Percentiles rank a stretch among this genome's conserved stretches.
Conservation (phyloP, 2,888 invertebrate genomes). For the Omphaloscelis lunosa region DNA sequence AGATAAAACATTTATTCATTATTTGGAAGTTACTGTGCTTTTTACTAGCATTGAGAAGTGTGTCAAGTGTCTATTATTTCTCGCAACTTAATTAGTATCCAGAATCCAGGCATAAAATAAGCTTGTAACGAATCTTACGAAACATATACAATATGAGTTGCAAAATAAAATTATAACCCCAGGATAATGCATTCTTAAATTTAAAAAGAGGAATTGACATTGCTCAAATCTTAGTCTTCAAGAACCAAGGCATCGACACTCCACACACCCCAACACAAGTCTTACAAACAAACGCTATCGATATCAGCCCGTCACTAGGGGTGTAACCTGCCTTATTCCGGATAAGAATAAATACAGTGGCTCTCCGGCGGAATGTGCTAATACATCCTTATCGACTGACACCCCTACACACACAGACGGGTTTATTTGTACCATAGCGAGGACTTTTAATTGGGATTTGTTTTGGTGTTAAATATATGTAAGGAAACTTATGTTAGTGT, state of each 20-base stretch:
- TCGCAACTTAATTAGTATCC: too few relatives aligned
- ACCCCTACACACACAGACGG: slow-evolving; percentile 71
- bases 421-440: slow-evolving; percentile 45
- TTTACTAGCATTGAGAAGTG: background rate
- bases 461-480: slow-evolving; percentile 21
- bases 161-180: too few relatives aligned
- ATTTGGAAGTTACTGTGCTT: background rate
- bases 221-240: background rate
- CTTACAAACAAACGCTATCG: slow-evolving; percentile 65
- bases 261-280: slow-evolving; percentile 33
- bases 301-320: slow-evolving; percentile 83
- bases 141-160: too few relatives aligned
- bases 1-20: too few relatives aligned
- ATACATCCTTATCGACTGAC: slow-evolving; percentile 89
- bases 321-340: slow-evolving; percentile 89
- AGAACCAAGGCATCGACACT: slow-evolving; percentile 57
- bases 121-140: too few relatives aligned
- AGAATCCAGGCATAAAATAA: too few relatives aligned
- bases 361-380: slow-evolving; percentile 89
- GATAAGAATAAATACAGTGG: slow-evolving; percentile 90
- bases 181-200: too few relatives aligned
- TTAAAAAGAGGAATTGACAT: too few relatives aligned
- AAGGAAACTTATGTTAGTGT: background rate
- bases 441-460: slow-evolving; percentile 61
- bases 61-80: background rate